A percentile compares a stretch with the other conserved stretches of the same genome.
phyloP scores from a whole-genome alignment of 2,888 invertebrate species.

The Idaea biselata region DNA sequence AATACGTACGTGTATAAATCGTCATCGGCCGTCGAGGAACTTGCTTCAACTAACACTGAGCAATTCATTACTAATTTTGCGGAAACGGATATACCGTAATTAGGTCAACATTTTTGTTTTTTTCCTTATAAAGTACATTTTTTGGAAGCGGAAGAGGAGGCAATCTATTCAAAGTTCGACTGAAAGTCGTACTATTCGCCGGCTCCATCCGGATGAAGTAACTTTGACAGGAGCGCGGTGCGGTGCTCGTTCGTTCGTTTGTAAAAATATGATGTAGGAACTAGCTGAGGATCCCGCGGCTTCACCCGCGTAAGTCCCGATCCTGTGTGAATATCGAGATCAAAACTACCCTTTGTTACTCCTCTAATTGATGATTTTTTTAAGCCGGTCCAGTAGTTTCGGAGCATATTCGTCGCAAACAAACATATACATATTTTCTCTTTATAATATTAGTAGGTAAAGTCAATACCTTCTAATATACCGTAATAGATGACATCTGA shows the following conservation, averaged over 20 bases:
- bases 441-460: too few species aligned
- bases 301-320: too few species aligned
- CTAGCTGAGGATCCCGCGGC: too few species aligned
- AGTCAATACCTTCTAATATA: too few species aligned
- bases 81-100: background rate
- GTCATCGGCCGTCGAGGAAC: slow-evolving; percentile 53
- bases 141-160: background rate
- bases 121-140: background rate
- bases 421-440: too few species aligned
- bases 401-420: too few species aligned
- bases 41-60: slow-evolving; percentile 56
- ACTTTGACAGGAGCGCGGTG: background rate
- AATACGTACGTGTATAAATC: slow-evolving; percentile 68
- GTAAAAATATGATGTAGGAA: background rate
- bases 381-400: too few species aligned
- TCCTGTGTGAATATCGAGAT: too few species aligned
- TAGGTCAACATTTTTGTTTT: background rate
- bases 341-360: too few species aligned
- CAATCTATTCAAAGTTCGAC: background rate
- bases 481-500: too few species aligned
- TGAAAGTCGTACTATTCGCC: background rate
- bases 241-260: background rate
- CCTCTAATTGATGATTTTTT: too few species aligned
- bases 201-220: background rate
- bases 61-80: slow-evolving; percentile 48